These are phyloP conservation scores for Cotesia vestalis DNA, from an alignment of 1,140 invertebrate species.

Conservation along the genomic window DNA sequence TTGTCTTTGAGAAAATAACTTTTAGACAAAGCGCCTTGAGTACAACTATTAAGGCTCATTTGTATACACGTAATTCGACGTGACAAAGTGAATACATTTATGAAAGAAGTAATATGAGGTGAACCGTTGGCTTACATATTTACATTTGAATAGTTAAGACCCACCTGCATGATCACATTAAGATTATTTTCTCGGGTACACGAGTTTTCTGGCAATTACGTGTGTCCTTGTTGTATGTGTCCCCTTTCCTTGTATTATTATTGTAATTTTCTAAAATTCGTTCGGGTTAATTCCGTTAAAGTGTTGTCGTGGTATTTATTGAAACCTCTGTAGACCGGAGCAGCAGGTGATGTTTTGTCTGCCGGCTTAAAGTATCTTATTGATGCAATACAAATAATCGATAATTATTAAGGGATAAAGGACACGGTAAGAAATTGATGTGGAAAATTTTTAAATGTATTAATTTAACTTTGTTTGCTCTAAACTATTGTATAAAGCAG, in stretches of 20 bases:
- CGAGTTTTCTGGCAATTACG: slow-evolving; percentile 32
- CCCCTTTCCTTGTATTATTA: slow-evolving; percentile 26
- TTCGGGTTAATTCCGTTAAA: slow-evolving; percentile 18
- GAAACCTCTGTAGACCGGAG: slow-evolving; percentile 9
- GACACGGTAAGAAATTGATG: too few species aligned
- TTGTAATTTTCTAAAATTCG: slow-evolving; percentile 22
- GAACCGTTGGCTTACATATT: slow-evolving; percentile 32
- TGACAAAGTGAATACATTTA: background rate
- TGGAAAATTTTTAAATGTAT: too few species aligned
- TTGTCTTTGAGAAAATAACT: too few species aligned
- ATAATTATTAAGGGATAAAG: too few species aligned
- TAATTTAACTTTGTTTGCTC: too few species aligned
- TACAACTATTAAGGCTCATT: too few species aligned
- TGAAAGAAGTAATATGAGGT: slow-evolving; percentile 11
- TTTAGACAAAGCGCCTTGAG: background rate
- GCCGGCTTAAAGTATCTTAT: background rate
- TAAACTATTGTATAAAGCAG: too few species aligned
- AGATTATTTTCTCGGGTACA: slow-evolving; percentile 34
- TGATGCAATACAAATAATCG: too few species aligned
- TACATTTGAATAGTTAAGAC: slow-evolving; percentile 29
- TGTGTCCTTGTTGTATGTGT: background rate
- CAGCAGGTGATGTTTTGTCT: slow-evolving; percentile 28
- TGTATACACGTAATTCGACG: too few species aligned
- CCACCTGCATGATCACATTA: slow-evolving; percentile 33
- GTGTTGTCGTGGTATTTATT: background rate